Conservation (phyloP, 2,113 vertebrate genomes). For the Siniperca knerii region DNA sequence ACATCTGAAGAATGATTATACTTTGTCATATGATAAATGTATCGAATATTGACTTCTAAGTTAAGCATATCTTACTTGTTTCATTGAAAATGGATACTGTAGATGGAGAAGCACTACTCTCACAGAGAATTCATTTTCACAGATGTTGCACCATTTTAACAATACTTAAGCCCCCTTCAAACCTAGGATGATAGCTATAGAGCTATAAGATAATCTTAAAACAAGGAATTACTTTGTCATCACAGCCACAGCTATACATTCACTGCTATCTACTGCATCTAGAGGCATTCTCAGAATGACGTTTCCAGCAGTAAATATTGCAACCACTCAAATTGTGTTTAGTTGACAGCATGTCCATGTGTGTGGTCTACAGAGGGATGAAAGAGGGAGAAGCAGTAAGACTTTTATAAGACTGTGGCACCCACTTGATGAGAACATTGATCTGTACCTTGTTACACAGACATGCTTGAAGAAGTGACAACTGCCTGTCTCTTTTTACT, state of each 20-base stretch:
- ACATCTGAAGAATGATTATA: conserved; percentile 48
- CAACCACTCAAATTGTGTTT: conserved; percentile 42
- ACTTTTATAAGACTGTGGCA: conserved; percentile 33
- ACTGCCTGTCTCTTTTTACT: conserved; percentile 29
- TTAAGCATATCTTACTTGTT: conserved; percentile 49
- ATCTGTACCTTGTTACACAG: conserved; percentile 54
- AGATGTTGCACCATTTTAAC: conserved; percentile 57
- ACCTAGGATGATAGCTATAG: conserved; percentile 36
- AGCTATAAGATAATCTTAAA: conserved; percentile 47
- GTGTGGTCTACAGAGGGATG: conserved; percentile 29
- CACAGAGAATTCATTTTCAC: conserved; percentile 70
- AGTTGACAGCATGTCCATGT: conserved; percentile 42
- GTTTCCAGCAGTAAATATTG: conserved; percentile 48
- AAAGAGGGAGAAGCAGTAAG: conserved; percentile 29
- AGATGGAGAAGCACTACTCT: conserved; percentile 42
- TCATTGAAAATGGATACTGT: conserved; percentile 44
- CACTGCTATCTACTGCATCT: conserved; percentile 31
- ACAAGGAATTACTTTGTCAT: conserved; percentile 62
- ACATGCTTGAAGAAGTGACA: conserved; percentile 48
- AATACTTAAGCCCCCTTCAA: conserved; percentile 43
- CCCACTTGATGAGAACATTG: conserved; percentile 63
- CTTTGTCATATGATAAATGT: conserved; percentile 53
- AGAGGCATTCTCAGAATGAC: conserved; percentile 31
- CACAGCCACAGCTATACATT: conserved; percentile 44
- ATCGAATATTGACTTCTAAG: conserved; percentile 42